A percentile compares a stretch with the other conserved stretches of the same genome.
Conservation (phyloP, 2,113 vertebrate genomes). For the Phycodurus eques region DNA sequence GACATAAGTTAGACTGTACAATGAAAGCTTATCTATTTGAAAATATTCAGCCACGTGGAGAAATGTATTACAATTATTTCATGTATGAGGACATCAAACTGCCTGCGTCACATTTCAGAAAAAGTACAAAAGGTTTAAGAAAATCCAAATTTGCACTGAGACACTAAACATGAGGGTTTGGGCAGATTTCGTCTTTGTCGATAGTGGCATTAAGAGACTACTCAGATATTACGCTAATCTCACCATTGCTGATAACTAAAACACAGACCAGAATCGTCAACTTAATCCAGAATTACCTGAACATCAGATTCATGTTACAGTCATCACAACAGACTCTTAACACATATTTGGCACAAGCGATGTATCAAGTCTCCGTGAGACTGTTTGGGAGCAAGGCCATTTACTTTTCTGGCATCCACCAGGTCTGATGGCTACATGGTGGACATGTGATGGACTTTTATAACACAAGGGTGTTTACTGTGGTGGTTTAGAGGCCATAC, state of each 20-base stretch:
- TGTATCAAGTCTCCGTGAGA: not conserved
- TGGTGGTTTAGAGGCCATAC: not conserved
- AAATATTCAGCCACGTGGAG: constrained; percentile 4
- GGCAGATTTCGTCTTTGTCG: constrained; percentile 17
- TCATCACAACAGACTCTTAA: constrained; percentile 11
- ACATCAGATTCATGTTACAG: not conserved
- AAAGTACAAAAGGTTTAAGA: constrained; percentile 12
- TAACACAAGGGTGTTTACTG: not conserved
- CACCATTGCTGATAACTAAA: not conserved
- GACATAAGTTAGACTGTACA: constrained; percentile 64
- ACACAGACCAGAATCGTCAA: not conserved
- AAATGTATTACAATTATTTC: not conserved
- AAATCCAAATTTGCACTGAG: constrained; percentile 19
- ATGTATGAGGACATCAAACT: constrained; percentile 2
- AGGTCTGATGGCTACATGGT: too few relatives aligned
- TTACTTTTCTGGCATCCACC: not conserved
- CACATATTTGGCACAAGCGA: constrained; percentile 21
- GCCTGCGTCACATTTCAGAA: constrained; percentile 2
- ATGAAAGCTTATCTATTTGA: constrained; percentile 22
- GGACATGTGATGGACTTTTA: too few relatives aligned
- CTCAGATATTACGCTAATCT: constrained; percentile 10
- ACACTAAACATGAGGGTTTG: constrained; percentile 33
- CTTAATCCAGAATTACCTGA: not conserved
- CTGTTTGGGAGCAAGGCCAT: not conserved
- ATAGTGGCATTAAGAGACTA: constrained; percentile 20